These are phyloP conservation scores for Brienomyrus longianalis DNA, from an alignment of 2,113 vertebrate species.

Conservation along the genomic window DNA sequence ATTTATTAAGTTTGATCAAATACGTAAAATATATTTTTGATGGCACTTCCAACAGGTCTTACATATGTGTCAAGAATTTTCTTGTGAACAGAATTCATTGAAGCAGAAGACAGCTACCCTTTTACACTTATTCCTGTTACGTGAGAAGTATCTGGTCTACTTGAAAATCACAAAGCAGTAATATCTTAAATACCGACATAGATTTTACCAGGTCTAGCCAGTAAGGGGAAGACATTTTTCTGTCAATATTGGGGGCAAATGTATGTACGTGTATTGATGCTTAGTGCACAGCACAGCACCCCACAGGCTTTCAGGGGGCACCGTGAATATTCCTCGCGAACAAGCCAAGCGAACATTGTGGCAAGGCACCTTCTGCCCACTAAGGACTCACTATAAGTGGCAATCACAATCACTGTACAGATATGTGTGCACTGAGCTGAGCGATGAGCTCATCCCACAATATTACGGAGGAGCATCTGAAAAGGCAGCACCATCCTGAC, in stretches of 20 bases:
- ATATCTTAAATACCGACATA: neutral
- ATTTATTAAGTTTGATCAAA: neutral
- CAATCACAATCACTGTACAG: neutral
- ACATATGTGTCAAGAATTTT: neutral
- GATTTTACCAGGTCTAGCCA: neutral
- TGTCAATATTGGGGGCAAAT: neutral
- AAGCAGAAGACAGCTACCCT: neutral
- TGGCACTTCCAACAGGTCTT: neutral
- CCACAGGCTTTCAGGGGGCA: neutral
- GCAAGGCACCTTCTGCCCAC: neutral
- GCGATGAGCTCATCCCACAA: neutral
- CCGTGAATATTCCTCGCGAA: neutral
- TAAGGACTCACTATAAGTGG: neutral
- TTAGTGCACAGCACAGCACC: neutral
- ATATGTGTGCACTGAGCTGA: neutral
- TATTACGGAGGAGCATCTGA: neutral
- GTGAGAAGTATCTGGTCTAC: neutral
- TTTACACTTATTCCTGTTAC: neutral
- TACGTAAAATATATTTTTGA: neutral
- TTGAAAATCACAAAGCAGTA: neutral
- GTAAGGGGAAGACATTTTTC: neutral
- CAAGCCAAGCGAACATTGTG: neutral
- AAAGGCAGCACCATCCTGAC: neutral
- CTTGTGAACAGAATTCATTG: neutral
- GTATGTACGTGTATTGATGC: neutral